Base-by-base conservation (phyloP, 2,797 vertebrate species). In the Macrochelys suwanniensis region DNA sequence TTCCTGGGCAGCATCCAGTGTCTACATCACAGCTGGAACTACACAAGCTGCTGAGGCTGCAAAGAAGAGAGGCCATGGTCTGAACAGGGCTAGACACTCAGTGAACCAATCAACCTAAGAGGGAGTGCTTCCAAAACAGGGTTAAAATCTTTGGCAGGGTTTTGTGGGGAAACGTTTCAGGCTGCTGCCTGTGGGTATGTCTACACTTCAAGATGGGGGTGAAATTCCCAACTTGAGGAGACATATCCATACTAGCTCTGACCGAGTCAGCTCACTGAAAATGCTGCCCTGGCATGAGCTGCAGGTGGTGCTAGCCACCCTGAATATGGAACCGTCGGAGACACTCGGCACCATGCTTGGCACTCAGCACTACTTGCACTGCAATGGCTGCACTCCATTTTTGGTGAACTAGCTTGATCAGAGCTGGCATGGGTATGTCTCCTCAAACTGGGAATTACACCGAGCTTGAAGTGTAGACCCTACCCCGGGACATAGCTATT, bases 61-160 rank as follows among this genome's bases (percentile, higher is more conserved):
- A 74, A 5, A 1, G 49, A n/a, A 68, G 78, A 71, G 19, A 47
- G 84, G 61, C 11, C 88, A 23, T 1, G 23, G 0, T 0, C 17
- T 6, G 45, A 78, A 13, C 1, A 7, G 77, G 4, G 4, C 56
- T 76, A 28, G 47, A 47, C 42, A 45, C 6, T 76, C 74, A 45
- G 25, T 28, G 19, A 47, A 26, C 26, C 17, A 47, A 76, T 76
- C 42, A 76, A 47, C 13, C 6, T 74, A 26, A 5, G 71, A 74
- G 21, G 3, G 0, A 9, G 2, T 37, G n/a, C 26, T 87, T 16
- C 45, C 74, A 81, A 49, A 74, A 25, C 71, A 74, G 11, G 37
- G 42, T 45, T 74, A 25, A 47, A 76, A 76, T 47, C 42, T 45
- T 12, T 76, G 74, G 74, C 13, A 47, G 74, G 74, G 13, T 25